These are phyloP conservation scores for Trichopria drosophilae DNA, from an alignment of 2,888 invertebrate genomes.

Conservation along the genomic window DNA sequence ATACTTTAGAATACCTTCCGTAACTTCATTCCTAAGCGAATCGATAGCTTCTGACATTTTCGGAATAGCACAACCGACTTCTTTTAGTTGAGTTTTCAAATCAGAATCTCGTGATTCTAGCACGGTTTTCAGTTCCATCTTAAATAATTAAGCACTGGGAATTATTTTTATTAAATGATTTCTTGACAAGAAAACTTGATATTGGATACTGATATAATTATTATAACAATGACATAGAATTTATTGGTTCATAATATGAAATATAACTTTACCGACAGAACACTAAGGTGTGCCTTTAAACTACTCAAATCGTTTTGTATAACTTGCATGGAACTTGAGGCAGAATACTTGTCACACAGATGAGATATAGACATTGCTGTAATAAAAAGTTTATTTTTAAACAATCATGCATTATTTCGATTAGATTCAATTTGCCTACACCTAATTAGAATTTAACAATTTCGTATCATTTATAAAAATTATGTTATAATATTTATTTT, in stretches of 20 bases:
- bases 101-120: conserved; percentile 47
- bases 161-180: neutral
- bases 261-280: conserved; percentile 47
- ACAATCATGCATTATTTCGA: neutral
- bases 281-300: conserved; percentile 44
- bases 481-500: no score
- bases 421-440: no score
- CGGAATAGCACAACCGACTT: conserved; percentile 47
- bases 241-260: neutral
- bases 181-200: neutral
- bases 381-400: conserved; percentile 21
- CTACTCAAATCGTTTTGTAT: conserved; percentile 48
- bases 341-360: conserved; percentile 51
- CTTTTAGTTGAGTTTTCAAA: conserved; percentile 44
- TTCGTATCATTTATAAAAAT: no score
- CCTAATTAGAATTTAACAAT: no score
- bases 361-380: conserved; percentile 52
- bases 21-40: conserved; percentile 47
- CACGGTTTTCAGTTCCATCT: conserved; percentile 49
- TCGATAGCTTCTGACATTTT: conserved; percentile 51
- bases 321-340: conserved; percentile 43
- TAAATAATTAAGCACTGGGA: conserved; percentile 8
- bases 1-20: conserved; percentile 50
- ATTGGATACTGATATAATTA: no score
- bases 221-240: no score